These are phyloP conservation scores for Vimba vimba DNA, from an alignment of 2,113 vertebrate species.

Conservation along the genomic window DNA sequence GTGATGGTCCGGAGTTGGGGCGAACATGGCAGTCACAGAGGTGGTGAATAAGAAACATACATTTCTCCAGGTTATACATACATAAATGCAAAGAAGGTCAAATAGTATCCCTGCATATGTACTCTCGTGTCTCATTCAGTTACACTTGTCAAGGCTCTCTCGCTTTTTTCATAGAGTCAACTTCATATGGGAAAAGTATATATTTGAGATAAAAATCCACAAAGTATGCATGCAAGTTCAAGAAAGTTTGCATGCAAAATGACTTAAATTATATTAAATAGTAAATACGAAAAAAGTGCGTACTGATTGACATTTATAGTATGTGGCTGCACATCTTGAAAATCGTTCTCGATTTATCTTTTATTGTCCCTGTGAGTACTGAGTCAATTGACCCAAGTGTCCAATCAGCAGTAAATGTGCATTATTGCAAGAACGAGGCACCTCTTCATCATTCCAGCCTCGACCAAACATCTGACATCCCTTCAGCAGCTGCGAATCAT, in stretches of 20 bases:
- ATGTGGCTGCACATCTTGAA: constrained; percentile 28
- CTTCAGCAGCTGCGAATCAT: constrained; percentile 89
- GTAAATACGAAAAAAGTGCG: not conserved
- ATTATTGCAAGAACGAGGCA: constrained; percentile 24
- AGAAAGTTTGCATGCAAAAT: not conserved
- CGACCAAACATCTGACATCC: constrained; percentile 63
- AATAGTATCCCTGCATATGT: not conserved
- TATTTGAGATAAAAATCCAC: not conserved
- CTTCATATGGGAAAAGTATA: not conserved
- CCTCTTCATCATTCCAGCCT: constrained; percentile 52
- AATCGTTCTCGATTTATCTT: constrained; percentile 29
- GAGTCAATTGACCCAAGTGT: constrained; percentile 42
- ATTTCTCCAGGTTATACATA: constrained; percentile 38
- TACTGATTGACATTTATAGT: constrained; percentile 13
- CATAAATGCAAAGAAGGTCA: constrained; percentile 29
- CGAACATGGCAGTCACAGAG: constrained; percentile 33
- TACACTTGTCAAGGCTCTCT: constrained; percentile 13
- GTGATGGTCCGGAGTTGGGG: not conserved
- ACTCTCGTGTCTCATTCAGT: constrained; percentile 30
- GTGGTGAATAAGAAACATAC: constrained; percentile 27
- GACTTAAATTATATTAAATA: no score
- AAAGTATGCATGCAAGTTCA: not conserved
- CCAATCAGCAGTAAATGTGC: constrained; percentile 49
- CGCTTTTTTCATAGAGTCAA: not conserved
- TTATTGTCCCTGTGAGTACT: constrained; percentile 47